Evolutionary conservation across 2,888 invertebrate genomes (phyloP), one percentile per base, ranked within the genome.

Genomic region (Thyatira batis): DNA sequence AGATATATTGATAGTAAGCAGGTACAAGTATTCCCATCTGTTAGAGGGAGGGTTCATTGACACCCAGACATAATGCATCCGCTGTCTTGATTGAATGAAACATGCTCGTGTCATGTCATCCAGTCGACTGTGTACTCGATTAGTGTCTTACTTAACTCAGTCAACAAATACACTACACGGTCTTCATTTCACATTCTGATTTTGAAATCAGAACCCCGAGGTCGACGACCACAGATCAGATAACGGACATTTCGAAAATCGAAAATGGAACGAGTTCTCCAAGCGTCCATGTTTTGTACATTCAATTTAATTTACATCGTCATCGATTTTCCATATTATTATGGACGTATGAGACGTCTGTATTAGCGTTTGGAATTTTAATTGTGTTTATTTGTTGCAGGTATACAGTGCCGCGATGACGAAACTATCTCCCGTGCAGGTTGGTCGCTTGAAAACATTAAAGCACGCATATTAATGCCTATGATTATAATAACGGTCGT

Each of bases 41-140:
- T 69, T 73, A 61, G 67, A 71, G 68, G 49, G 62, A 49, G 61
- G 69, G 76, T 79, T 82, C 80, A 74, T 48, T 76, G 82, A 71
- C 82, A 63, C 61, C 56, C 53, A 17, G 54, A 56, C 61, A 73
- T 67, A 74, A 71, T 72, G 73, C 80, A 76, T 80, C 79, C 80
- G 78, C 75, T 78, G 78, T 71, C 77, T 82, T 84, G 82, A 87
- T 87, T 88, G 78, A 87, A 85, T 81, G 77, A 85, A 80, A 81
- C 75, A 73, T 75, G 75, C 65, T 63, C 70, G 67, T 68, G 67
- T 65, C 69, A 67, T 62, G 65, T 56, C 58, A 50, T 51, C 13
- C 54, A 55, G 51, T 55, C 58, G 53, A 60, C 58, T 53, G 54
- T 57, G 55, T 65, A 60, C 20, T 55, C 55, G 39, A 39, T 39